Base-by-base conservation (phyloP, 2,888 invertebrate genomes). In the Busseola fusca region DNA sequence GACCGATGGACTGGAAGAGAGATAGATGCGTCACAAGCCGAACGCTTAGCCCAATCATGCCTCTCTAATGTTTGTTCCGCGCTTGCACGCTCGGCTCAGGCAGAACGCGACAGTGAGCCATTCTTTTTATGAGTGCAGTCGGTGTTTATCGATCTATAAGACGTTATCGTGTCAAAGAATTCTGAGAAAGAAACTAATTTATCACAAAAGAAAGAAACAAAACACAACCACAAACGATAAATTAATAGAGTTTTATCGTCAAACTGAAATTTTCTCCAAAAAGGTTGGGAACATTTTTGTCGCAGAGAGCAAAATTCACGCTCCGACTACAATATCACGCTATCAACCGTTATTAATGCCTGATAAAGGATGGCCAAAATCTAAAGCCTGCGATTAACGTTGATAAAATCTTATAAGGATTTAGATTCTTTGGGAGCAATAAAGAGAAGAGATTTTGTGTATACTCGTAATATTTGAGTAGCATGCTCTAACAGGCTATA, bases 291-390 rank as follows among this genome's bases (percentile, higher is more conserved):
- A 69, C 30, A 50, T 65, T 65, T 70, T 40, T 27, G 18, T 34
- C 16, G 30, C 54, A 58, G 12, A 7, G n/a, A 40, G 30, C 12
- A 14, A 70, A 66, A 66, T 68, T 70, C 60, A 58, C 63, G 56
- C 70, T 50, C 68, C 10, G 34, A 59, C 12, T 62, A 54, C 70
- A 73, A 79, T 60, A 69, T 52, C 62, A 60, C 37, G 40, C 42
- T 54, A 69, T 70, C 45, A 70, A 64, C 37, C 63, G 56, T 56
- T 57, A 42, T 73, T 72, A 82, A 69, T 56, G 45, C 34, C 72
- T 58, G 74, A 74, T 82, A 72, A 76, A 73, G 54, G 56, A 18
- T 57, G 37, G 27, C 64, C 56, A 72, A 74, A 76, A 74, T 62
- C 54, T 64, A 16, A 71, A 40, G 65, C 42, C n/a, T 45, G 25